These are phyloP conservation scores for Gorsachius magnificus DNA, from an alignment of 2,797 vertebrate genomes.

Conservation along the genomic window DNA sequence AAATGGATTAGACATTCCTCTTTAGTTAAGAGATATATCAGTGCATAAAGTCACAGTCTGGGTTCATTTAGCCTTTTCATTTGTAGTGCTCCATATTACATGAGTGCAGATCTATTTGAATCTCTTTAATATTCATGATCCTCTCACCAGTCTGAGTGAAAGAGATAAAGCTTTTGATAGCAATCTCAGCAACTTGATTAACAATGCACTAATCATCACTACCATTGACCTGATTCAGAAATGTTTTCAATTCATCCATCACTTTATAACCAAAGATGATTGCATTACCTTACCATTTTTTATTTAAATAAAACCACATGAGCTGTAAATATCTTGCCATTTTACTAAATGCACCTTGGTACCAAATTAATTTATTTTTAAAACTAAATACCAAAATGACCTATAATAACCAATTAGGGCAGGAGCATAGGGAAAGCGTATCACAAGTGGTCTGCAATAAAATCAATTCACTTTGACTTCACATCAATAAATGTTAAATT, in stretches of 20 bases:
- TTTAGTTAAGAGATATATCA: constrained; percentile 78
- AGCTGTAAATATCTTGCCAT: constrained; percentile 80
- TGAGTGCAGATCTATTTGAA: constrained; percentile 82
- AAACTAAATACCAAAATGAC: constrained; percentile 81
- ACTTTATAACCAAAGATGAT: constrained; percentile 83
- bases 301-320: constrained; percentile 81
- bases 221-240: constrained; percentile 86
- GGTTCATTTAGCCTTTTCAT: constrained; percentile 82
- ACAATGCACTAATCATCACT: constrained; percentile 88
- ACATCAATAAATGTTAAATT: constrained; percentile 82
- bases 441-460: constrained; percentile 74
- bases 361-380: constrained; percentile 82
- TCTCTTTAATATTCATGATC: constrained; percentile 88
- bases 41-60: constrained; percentile 76
- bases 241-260: constrained; percentile 83
- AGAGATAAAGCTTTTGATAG: constrained; percentile 84
- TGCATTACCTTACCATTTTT: constrained; percentile 83
- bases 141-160: constrained; percentile 81
- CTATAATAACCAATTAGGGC: constrained; percentile 83
- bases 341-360: constrained; percentile 76
- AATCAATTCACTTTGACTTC: constrained; percentile 79
- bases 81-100: constrained; percentile 81
- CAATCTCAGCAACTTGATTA: constrained; percentile 87
- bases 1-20: constrained; percentile 75
- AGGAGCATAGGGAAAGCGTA: constrained; percentile 68